A percentile compares a stretch with the other conserved stretches of the same genome.
These are phyloP conservation scores for Brachionus rubens DNA, from an alignment of 1,140 invertebrate genomes.

Conservation along the genomic window DNA sequence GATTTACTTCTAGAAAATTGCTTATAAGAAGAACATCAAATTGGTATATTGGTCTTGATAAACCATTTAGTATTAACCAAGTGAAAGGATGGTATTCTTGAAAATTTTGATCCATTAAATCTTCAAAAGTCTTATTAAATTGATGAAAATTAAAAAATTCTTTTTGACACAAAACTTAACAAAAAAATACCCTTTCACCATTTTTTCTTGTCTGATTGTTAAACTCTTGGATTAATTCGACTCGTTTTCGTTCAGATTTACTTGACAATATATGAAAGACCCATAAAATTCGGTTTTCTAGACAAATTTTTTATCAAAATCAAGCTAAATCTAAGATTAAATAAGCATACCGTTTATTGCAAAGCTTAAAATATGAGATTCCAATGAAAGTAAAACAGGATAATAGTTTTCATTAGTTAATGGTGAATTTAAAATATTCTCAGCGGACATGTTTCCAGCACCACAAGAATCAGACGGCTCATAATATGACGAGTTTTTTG, in stretches of 20 bases:
- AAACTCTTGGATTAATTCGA: conserved; percentile 1
- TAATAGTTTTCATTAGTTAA: conserved; percentile 16
- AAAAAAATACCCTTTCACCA: neutral
- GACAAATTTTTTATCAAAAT: neutral
- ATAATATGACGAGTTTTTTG: no score
- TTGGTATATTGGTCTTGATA: conserved; percentile 1
- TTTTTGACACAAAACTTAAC: neutral
- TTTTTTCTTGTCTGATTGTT: neutral
- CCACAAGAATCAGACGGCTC: neutral
- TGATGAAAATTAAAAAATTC: neutral
- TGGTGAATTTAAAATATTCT: neutral
- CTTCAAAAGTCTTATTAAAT: neutral
- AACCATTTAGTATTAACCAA: neutral
- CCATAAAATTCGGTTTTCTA: conserved; percentile 28
- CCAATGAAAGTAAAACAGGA: neutral
- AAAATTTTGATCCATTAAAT: neutral
- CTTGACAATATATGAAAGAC: neutral
- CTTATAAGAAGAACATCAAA: neutral
- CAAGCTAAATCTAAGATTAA: neutral
- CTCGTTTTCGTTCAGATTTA: neutral
- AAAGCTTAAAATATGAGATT: conserved; percentile 15
- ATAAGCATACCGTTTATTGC: neutral
- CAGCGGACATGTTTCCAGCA: neutral
- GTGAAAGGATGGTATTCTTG: neutral
- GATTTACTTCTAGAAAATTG: conserved; percentile 3